phyloP scores from a whole-genome alignment of 2,113 vertebrate genomes.

The Thomomys bottae region DNA sequence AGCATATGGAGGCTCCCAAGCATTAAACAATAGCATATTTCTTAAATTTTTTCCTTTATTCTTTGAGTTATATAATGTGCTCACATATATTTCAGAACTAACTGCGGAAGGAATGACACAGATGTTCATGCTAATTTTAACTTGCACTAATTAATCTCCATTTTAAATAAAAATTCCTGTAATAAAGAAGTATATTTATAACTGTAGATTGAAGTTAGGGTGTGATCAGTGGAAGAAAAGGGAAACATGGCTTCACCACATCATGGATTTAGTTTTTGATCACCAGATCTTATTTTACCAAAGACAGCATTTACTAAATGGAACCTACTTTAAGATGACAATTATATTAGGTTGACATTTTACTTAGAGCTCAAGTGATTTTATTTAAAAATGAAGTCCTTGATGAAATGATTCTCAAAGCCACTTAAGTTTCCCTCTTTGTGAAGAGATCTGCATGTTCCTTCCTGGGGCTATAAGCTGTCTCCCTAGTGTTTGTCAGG shows the following conservation, averaged over 20 bases:
- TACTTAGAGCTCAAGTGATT: not conserved
- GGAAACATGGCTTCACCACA: not conserved
- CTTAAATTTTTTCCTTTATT: not conserved
- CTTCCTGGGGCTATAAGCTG: not conserved
- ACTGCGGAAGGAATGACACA: not conserved
- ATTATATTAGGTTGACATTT: not conserved
- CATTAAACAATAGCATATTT: not conserved
- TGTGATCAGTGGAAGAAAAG: not conserved
- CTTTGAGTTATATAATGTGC: not conserved
- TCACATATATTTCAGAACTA: not conserved
- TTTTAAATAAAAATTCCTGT: not conserved
- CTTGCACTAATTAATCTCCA: not conserved
- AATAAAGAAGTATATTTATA: not conserved
- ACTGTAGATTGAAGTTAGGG: not conserved
- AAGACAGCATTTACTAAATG: conserved; percentile 23
- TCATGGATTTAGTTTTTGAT: not conserved
- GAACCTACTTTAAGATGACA: not conserved
- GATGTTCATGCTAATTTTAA: not conserved
- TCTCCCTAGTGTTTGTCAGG: not conserved
- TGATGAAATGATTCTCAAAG: conserved; percentile 40
- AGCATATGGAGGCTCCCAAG: not conserved
- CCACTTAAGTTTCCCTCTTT: not conserved
- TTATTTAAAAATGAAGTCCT: conserved; percentile 36
- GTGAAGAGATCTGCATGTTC: not conserved
- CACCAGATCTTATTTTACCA: not conserved